Evolutionary conservation across 2,113 vertebrate genomes (phyloP).

Genomic region (Chunga burmeisteri): DNA sequence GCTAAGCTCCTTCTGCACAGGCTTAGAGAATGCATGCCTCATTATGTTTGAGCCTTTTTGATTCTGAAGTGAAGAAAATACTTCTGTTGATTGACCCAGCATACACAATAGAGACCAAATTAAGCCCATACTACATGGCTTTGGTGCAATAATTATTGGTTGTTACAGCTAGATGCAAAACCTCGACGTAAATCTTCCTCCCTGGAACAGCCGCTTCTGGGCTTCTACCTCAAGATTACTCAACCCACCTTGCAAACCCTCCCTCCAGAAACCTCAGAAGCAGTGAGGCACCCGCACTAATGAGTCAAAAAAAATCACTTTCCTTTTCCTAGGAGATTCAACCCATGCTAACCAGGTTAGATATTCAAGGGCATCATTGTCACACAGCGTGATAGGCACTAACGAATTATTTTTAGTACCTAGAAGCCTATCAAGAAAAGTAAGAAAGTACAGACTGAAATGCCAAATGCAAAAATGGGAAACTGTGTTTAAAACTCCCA

Average conservation of each 20-base stretch:
- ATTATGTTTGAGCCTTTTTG: neutral
- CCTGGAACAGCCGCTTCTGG: neutral
- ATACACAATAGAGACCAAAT: neutral
- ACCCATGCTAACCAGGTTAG: neutral
- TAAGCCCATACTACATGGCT: neutral
- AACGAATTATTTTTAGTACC: slow-evolving; percentile 42
- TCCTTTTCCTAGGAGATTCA: neutral
- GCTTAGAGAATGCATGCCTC: neutral
- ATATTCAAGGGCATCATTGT: neutral
- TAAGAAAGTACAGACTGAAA: slow-evolving; percentile 36
- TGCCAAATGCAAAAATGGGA: slow-evolving; percentile 46
- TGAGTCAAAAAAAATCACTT: neutral
- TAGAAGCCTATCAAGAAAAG: slow-evolving; percentile 30
- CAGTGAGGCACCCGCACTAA: neutral
- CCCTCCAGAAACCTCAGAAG: neutral
- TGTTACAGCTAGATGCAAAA: neutral
- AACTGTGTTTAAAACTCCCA: slow-evolving; percentile 31
- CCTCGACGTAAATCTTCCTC: neutral
- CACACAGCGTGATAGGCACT: neutral
- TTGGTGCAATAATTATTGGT: neutral
- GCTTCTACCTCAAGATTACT: neutral
- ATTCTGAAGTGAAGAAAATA: neutral
- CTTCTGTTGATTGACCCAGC: neutral
- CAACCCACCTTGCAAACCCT: neutral
- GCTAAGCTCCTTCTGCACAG: neutral